These are phyloP conservation scores for Steinernema feltiae DNA, from an alignment of 1,140 invertebrate genomes.

Conservation along the genomic window DNA sequence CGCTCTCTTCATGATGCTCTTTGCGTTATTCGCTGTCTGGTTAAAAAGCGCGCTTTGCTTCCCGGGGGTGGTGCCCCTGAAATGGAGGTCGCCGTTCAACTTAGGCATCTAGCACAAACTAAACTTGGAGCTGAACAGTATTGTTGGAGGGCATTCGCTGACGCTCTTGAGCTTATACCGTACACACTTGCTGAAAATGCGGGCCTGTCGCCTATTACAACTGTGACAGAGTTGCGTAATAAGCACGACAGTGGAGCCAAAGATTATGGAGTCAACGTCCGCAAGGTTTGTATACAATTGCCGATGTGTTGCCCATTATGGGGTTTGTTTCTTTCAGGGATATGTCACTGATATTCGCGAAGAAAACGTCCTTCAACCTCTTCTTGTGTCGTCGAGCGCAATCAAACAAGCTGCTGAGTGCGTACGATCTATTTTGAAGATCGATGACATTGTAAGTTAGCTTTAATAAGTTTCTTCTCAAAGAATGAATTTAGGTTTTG, in stretches of 20 bases:
- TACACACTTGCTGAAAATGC: constrained; percentile 98
- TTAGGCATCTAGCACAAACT: constrained; percentile 76
- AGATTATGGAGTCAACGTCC: constrained; percentile 89
- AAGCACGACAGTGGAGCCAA: constrained; percentile 93
- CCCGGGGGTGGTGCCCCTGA: constrained; percentile 87
- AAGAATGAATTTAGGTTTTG: constrained; percentile 27
- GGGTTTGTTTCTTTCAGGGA: constrained; percentile 64
- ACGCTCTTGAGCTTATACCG: constrained; percentile 92
- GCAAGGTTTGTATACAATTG: constrained; percentile 63
- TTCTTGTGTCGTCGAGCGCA: constrained; percentile 86
- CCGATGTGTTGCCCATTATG: constrained; percentile 19
- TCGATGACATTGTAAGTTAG: constrained; percentile 81
- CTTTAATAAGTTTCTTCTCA: background rate
- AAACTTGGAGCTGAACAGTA: constrained; percentile 86
- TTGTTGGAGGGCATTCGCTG: constrained; percentile 80
- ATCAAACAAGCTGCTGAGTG: constrained; percentile 92
- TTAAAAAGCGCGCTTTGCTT: constrained; percentile 69
- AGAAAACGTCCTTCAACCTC: constrained; percentile 93
- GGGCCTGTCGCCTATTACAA: constrained; percentile 91
- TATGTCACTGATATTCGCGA: constrained; percentile 90
- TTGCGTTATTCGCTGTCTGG: constrained; percentile 92
- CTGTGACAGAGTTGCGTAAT: constrained; percentile 91
- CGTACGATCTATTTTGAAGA: constrained; percentile 93
- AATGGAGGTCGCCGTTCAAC: constrained; percentile 78
- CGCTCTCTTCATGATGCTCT: constrained; percentile 94